Evolutionary conservation across 2,888 invertebrate genomes (phyloP), one percentile per base, ranked within the genome.

Genomic region (Chrysolina haemoptera): DNA sequence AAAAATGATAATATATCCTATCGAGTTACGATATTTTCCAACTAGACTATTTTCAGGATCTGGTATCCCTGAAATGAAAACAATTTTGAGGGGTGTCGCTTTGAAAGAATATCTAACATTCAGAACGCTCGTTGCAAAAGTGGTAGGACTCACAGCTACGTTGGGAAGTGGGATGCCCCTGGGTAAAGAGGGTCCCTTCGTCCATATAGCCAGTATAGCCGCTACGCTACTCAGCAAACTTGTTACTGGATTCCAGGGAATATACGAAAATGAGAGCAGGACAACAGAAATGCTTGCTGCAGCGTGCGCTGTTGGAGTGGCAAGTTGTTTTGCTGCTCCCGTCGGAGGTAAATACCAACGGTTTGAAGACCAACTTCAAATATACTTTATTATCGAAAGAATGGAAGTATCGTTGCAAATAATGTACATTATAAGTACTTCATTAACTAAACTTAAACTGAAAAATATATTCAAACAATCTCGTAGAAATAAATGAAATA

Each of bases 31-130:
- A n/a, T n/a, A n/a, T n/a, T n/a, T n/a, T n/a, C n/a, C n/a, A n/a
- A n/a, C 5, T 27, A 12, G 20, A 20, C 8, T 43, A 1, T 76
- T 76, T 86, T 50, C 87, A 96, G 97, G 98, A 79, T 98, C 98
- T 68, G 98, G 98, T 74, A 98, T 99, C 84, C 98, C 98, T 62
- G 99, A 99, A 90, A 98, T 99, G 97, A 99, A 99, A 90, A 99
- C 98, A 4, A 98, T 99, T 77, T 90, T 96, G 18, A 91, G 98
- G 78, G 99, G 99, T 62, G 98, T 99, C 0, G 96, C 98, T 62
- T 89, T 99, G 70, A 98, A 99, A 89, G 99, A 99, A 88, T 99
- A 98, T 89, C 91, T 99, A 76, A 98, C 98, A 62, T 96, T 97
- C 87, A 92, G 96, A 81, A 99, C 98, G 0, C 90, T 99, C 74